Percentiles rank a stretch among this genome's conserved stretches.
These are phyloP conservation scores for Hymenopus coronatus DNA, from an alignment of 2,888 invertebrate genomes.

Conservation along the genomic window DNA sequence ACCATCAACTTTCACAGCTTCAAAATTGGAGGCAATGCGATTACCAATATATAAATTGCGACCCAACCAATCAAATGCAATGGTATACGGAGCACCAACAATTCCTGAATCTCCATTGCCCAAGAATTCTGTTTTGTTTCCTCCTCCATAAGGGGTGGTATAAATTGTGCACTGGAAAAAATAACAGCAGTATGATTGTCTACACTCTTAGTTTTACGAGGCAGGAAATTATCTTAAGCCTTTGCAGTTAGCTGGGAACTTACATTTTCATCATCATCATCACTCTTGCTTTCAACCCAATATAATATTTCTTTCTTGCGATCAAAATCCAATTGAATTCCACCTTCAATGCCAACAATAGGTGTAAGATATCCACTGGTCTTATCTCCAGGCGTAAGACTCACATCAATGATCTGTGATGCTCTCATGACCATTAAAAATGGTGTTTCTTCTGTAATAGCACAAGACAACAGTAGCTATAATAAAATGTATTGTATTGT, in stretches of 20 bases:
- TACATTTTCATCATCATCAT: constrained; percentile 55
- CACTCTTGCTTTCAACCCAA: constrained; percentile 75
- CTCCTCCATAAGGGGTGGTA: constrained; percentile 79
- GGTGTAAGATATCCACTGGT: constrained; percentile 79
- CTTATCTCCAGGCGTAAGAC: constrained; percentile 71
- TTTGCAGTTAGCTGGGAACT: constrained; percentile 23
- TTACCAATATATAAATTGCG: constrained; percentile 93
- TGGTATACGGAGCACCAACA: constrained; percentile 83
- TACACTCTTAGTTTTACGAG: background rate
- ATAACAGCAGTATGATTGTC: background rate
- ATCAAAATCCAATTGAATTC: constrained; percentile 89
- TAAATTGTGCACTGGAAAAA: constrained; percentile 72
- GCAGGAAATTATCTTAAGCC: no score
- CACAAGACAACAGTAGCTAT: background rate
- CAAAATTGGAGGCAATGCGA: constrained; percentile 83
- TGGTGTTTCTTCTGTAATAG: constrained; percentile 68
- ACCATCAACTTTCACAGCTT: constrained; percentile 82
- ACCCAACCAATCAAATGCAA: constrained; percentile 97
- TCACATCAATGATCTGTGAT: constrained; percentile 83
- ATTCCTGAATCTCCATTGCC: constrained; percentile 75
- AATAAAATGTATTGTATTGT: no score
- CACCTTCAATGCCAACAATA: constrained; percentile 83
- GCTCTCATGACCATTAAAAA: constrained; percentile 89
- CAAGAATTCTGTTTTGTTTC: constrained; percentile 78
- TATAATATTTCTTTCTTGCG: constrained; percentile 78